Percentiles rank a stretch among this genome's conserved stretches.
phyloP scores from a whole-genome alignment of 37 sponge, comb jelly and placozoan species.

The Theonella swinhoei region DNA sequence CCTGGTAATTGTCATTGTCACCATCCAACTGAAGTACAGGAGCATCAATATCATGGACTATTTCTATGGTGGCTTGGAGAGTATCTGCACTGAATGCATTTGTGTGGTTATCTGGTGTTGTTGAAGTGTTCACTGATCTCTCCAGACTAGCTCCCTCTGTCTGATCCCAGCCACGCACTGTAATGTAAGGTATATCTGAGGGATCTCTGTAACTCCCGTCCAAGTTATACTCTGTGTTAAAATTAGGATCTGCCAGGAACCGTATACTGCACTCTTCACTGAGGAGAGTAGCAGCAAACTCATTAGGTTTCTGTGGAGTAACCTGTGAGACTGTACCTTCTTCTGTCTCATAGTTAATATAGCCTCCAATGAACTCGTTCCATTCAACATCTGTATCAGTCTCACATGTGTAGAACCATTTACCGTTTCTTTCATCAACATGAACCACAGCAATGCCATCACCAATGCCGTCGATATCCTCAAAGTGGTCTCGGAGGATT shows the following conservation, averaged over 20 bases:
- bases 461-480: constrained; percentile 61
- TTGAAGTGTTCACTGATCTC: constrained; percentile 74
- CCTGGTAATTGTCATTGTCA: constrained; percentile 12
- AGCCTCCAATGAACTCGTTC: constrained; percentile 63
- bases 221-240: constrained; percentile 80
- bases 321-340: constrained; percentile 55
- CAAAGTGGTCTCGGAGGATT: constrained; percentile 31
- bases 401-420: constrained; percentile 87
- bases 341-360: constrained; percentile 23
- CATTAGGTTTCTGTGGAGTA: constrained; percentile 59
- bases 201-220: constrained; percentile 50
- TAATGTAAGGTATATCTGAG: constrained; percentile 70
- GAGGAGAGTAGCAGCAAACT: constrained; percentile 74
- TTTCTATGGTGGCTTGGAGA: constrained; percentile 42
- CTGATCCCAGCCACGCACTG: constrained; percentile 82
- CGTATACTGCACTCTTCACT: constrained; percentile 54
- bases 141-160: constrained; percentile 43
- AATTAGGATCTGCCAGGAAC: constrained; percentile 65
- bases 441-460: constrained; percentile 67
- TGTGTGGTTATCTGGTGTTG: constrained; percentile 82
- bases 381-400: constrained; percentile 23
- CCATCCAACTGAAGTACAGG: constrained; percentile 59
- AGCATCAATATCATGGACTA: constrained; percentile 51
- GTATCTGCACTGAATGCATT: constrained; percentile 77
- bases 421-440: constrained; percentile 72